These are phyloP conservation scores for Urocyon cinereoargenteus DNA, from an alignment of 2,797 vertebrate genomes.

Conservation along the genomic window DNA sequence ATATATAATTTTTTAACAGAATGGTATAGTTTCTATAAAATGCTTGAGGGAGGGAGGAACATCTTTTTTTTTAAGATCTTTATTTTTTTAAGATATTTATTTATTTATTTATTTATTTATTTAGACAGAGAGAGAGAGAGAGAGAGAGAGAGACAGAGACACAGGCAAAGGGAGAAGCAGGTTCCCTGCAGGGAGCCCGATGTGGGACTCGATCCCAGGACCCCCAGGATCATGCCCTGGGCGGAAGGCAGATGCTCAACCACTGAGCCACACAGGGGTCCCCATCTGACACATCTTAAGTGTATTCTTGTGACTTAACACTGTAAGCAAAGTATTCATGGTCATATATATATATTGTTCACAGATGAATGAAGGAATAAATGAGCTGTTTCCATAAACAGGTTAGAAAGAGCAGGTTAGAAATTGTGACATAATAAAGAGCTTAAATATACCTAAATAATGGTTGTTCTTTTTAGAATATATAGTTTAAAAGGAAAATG, in stretches of 20 bases:
- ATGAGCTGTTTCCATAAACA: neutral
- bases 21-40: neutral
- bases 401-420: neutral
- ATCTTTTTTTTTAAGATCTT: no score
- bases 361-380: neutral
- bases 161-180: no score
- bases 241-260: no score
- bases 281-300: neutral
- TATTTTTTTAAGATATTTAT: no score
- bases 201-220: no score
- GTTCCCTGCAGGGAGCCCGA: no score
- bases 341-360: neutral
- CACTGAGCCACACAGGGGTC: no score
- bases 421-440: neutral
- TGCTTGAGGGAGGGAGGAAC: neutral
- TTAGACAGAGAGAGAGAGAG: no score
- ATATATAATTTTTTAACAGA: neutral
- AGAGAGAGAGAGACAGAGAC: no score
- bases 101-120: no score
- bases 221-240: no score
- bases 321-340: neutral
- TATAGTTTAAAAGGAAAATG: neutral
- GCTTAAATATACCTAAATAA: neutral
- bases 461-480: neutral
- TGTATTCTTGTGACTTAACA: neutral